Conservation (phyloP, 1,140 invertebrate genomes). For the Drosophila nikananu region DNA sequence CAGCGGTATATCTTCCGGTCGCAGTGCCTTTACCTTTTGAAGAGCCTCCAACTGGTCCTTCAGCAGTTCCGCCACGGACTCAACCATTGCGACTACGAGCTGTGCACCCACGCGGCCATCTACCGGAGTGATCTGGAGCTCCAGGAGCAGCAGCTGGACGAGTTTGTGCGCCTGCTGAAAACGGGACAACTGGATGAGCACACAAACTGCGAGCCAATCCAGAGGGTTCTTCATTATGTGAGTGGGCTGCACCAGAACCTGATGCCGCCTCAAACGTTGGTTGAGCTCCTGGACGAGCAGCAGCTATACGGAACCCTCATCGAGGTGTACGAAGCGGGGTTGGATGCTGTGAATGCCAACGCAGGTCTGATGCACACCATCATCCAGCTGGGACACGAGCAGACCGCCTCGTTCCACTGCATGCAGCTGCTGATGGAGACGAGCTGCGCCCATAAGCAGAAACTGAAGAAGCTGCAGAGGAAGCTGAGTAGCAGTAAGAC, state of each 20-base stretch:
- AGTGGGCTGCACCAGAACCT: conserved; percentile 92
- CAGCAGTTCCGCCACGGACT: conserved; percentile 91
- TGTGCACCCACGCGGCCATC: conserved; percentile 93
- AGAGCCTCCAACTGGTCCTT: conserved; percentile 90
- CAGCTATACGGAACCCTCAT: conserved; percentile 83
- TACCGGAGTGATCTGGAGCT: conserved; percentile 94
- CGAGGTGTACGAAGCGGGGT: conserved; percentile 87
- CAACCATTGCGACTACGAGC: conserved; percentile 92
- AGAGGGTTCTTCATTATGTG: conserved; percentile 94
- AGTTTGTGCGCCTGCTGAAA: conserved; percentile 94
- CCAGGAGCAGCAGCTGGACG: conserved; percentile 96
- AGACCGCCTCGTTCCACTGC: conserved; percentile 89
- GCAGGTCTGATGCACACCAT: conserved; percentile 88
- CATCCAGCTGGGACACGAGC: conserved; percentile 87
- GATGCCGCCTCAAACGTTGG: conserved; percentile 87
- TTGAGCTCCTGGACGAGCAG: conserved; percentile 86
- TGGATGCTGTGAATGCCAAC: conserved; percentile 90
- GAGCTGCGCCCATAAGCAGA: conserved; percentile 91
- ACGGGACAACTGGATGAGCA: conserved; percentile 97
- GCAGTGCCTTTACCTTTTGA: conserved; percentile 92
- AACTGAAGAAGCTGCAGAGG: conserved; percentile 92
- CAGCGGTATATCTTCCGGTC: conserved; percentile 96
- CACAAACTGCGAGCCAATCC: conserved; percentile 92
- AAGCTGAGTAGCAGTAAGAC: conserved; percentile 86
- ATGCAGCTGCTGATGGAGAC: conserved; percentile 91